Conservation (phyloP, 2,888 invertebrate species). For the Drosophila formosana region DNA sequence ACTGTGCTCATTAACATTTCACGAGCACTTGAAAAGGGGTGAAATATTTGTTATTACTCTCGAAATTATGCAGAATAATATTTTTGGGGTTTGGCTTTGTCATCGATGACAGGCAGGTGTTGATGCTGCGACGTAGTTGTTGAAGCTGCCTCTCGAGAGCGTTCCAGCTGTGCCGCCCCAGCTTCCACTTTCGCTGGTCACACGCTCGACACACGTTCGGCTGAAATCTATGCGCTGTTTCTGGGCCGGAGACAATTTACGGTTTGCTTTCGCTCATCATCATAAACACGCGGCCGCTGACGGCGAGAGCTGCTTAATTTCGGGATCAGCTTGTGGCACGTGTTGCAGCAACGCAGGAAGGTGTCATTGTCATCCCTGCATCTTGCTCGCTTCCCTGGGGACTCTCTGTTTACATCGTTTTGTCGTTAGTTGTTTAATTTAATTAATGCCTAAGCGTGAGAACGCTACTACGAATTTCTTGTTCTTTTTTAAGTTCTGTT, state of each 20-base stretch:
- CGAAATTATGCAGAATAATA: slow-evolving; percentile 44
- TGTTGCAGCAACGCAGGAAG: slow-evolving; percentile 54
- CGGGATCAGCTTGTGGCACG: slow-evolving; percentile 65
- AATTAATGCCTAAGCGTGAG: slow-evolving; percentile 73
- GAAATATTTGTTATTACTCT: slow-evolving; percentile 14
- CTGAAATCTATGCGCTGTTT: slow-evolving; percentile 75
- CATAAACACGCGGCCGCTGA: slow-evolving; percentile 69
- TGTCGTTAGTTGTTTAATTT: slow-evolving; percentile 77
- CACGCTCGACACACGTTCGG: slow-evolving; percentile 71
- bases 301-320: slow-evolving; percentile 73
- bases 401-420: slow-evolving; percentile 68
- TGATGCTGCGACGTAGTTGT: slow-evolving; percentile 36
- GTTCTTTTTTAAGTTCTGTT: slow-evolving; percentile 19
- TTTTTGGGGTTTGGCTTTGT: slow-evolving; percentile 42
- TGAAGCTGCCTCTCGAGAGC: slow-evolving; percentile 53
- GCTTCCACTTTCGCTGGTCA: slow-evolving; percentile 34
- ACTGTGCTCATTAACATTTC: slow-evolving; percentile 63
- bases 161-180: slow-evolving; percentile 9
- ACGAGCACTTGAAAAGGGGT: slow-evolving; percentile 45
- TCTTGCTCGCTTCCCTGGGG: slow-evolving; percentile 5
- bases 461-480: slow-evolving; percentile 20
- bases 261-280: slow-evolving; percentile 73
- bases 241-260: slow-evolving; percentile 66
- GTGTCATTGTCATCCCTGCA: slow-evolving; percentile 38
- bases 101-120: slow-evolving; percentile 56